Conservation (phyloP, 2,888 invertebrate genomes). For the Ceraclea dissimilis region DNA sequence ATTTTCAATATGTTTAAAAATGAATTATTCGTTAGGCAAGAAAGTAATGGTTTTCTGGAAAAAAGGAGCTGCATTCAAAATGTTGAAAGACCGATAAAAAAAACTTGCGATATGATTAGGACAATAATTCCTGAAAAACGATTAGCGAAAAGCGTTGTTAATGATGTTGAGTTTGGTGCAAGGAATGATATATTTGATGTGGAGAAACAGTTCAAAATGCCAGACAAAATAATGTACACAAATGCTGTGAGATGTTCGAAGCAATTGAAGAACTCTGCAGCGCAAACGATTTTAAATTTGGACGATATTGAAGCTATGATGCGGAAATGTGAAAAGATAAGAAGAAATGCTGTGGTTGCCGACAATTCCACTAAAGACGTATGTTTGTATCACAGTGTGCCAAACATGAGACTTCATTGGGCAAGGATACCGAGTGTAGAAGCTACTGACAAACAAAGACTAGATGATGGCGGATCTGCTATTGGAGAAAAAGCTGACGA, state of each 20-base stretch:
- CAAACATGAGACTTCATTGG: not conserved
- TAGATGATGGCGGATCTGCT: no score
- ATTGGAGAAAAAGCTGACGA: no score
- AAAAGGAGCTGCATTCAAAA: not conserved
- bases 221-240: not conserved
- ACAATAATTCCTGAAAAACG: not conserved
- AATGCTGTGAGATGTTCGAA: not conserved
- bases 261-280: conserved; percentile 1
- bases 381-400: not conserved
- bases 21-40: not conserved
- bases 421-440: no score
- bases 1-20: not conserved
- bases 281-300: conserved; percentile 4
- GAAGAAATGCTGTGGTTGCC: not conserved
- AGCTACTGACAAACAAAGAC: no score
- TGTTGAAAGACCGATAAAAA: not conserved
- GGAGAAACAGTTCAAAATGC: no score
- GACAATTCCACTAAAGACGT: not conserved
- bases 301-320: not conserved
- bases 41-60: not conserved
- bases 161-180: no score
- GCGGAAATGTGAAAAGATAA: not conserved
- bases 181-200: no score
- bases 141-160: not conserved
- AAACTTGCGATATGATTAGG: not conserved